Evolutionary conservation across 2,797 vertebrate genomes (phyloP).

Genomic region (Takifugu rubripes): DNA sequence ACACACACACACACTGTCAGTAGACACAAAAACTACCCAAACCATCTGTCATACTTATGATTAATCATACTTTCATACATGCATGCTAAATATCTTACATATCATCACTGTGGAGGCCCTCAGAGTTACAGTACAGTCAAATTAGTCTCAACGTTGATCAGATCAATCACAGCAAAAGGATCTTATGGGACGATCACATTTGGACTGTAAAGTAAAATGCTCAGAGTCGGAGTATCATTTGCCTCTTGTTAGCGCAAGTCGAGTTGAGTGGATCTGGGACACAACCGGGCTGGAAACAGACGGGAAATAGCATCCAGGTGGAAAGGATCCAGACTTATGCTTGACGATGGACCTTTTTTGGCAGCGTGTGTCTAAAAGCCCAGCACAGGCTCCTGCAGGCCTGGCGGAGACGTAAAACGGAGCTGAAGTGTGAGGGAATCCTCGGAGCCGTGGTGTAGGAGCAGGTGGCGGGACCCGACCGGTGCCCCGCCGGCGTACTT

Average conservation of each 20-base stretch:
- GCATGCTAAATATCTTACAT: not conserved
- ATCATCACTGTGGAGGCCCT: too few species aligned
- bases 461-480: constrained; percentile 53
- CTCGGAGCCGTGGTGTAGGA: constrained; percentile 22
- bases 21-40: constrained; percentile 6
- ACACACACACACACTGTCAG: not conserved
- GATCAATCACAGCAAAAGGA: too few species aligned
- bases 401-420: constrained; percentile 47
- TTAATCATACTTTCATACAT: constrained; percentile 15
- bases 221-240: constrained; percentile 7
- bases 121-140: too few species aligned
- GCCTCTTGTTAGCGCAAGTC: constrained; percentile 20
- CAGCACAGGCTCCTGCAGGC: constrained; percentile 33
- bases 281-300: constrained; percentile 51
- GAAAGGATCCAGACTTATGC: constrained; percentile 44
- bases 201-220: not conserved
- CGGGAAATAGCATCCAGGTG: constrained; percentile 56
- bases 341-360: constrained; percentile 49
- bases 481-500: constrained; percentile 23
- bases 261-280: constrained; percentile 39
- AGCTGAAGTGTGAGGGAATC: constrained; percentile 48
- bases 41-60: constrained; percentile 7
- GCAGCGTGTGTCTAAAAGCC: constrained; percentile 20
- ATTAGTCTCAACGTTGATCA: too few species aligned
- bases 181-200: not conserved